Evolutionary conservation across 2,113 vertebrate genomes (phyloP).

Genomic region (Daubentonia madagascariensis): DNA sequence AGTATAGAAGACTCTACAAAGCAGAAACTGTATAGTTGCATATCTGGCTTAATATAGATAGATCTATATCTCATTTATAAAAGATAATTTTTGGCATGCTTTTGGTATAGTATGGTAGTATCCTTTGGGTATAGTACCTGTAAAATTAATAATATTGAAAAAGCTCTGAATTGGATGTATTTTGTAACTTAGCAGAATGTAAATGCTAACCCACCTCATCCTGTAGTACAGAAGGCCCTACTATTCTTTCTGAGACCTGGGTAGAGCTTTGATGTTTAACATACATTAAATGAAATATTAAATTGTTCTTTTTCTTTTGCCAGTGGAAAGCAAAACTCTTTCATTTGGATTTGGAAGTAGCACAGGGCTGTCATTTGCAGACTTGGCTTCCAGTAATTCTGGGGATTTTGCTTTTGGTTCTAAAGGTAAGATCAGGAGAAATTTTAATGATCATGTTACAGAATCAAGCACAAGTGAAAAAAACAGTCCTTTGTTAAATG

Average conservation of each 20-base stretch:
- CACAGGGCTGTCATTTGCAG: slow-evolving; percentile 90
- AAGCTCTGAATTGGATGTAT: background rate
- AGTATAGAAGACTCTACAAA: background rate
- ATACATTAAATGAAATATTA: slow-evolving; percentile 33
- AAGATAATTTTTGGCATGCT: background rate
- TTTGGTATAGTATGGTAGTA: background rate
- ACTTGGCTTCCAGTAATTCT: slow-evolving; percentile 89
- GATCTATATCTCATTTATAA: background rate
- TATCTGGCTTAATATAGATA: background rate
- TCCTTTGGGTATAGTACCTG: background rate
- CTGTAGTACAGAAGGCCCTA: background rate
- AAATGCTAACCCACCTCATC: background rate
- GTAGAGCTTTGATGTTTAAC: background rate
- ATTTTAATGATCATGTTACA: background rate
- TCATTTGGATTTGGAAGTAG: slow-evolving; percentile 84
- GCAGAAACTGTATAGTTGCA: background rate
- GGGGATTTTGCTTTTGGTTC: slow-evolving; percentile 92
- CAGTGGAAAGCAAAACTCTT: slow-evolving; percentile 73
- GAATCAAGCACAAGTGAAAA: background rate
- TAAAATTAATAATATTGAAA: background rate
- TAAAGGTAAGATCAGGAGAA: slow-evolving; percentile 83
- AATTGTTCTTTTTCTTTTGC: slow-evolving; percentile 47
- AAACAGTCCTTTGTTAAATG: background rate
- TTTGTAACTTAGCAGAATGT: slow-evolving; percentile 1
- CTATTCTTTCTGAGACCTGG: background rate